phyloP scores from a whole-genome alignment of 2,113 vertebrate species.

The Daboia siamensis region DNA sequence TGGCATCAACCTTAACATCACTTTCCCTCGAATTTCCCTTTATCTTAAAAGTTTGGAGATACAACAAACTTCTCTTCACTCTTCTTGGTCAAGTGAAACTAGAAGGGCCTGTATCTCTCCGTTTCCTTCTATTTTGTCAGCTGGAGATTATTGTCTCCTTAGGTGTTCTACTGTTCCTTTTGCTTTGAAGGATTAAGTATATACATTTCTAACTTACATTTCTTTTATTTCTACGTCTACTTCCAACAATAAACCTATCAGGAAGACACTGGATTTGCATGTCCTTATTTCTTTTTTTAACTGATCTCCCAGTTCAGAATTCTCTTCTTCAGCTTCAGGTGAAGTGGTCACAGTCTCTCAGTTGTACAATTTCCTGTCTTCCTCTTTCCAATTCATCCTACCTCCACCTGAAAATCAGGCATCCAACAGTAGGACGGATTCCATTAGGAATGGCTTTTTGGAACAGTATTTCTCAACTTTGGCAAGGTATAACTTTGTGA shows the following conservation, averaged over 20 bases:
- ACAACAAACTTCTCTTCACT: background rate
- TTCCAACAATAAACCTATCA: background rate
- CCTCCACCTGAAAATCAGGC: background rate
- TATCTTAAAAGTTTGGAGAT: background rate
- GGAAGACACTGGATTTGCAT: background rate
- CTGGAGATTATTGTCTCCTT: background rate
- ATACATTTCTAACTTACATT: background rate
- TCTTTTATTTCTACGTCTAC: background rate
- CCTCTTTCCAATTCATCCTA: background rate
- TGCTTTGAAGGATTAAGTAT: background rate
- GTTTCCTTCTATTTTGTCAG: background rate
- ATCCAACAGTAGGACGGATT: background rate
- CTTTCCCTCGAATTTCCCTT: background rate
- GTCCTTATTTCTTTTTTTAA: background rate
- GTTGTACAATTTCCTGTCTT: background rate
- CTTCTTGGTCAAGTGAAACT: background rate
- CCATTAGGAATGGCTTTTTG: background rate
- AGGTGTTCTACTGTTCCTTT: background rate
- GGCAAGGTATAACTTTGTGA: background rate
- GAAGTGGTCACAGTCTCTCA: background rate
- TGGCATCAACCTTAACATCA: background rate
- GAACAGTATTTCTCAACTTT: background rate
- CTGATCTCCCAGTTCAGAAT: background rate
- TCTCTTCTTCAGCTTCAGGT: background rate
- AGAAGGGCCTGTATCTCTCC: background rate